Evolutionary conservation across 2,797 vertebrate species (phyloP).

Genomic region (Melanotaenia nigrans): DNA sequence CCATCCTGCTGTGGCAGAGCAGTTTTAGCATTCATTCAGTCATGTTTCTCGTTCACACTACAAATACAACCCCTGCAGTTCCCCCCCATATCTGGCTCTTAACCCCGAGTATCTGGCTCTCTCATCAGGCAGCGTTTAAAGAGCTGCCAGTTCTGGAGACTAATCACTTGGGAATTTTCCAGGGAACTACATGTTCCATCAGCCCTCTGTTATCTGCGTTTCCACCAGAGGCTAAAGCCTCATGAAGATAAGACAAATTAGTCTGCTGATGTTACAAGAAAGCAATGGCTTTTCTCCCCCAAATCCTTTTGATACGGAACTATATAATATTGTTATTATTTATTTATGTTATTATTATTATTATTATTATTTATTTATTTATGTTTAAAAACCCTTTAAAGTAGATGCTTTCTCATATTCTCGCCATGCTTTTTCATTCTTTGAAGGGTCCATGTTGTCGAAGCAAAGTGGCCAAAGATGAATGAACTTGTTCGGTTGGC

Average conservation of each 20-base stretch:
- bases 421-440: neutral
- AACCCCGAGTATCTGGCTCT: slow-evolving; percentile 14
- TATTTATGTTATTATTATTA: no score
- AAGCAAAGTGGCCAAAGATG: neutral
- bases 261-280: neutral
- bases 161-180: slow-evolving; percentile 22
- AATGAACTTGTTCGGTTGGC: neutral
- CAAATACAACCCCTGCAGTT: slow-evolving; percentile 13
- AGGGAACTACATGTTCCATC: slow-evolving; percentile 2
- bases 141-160: slow-evolving; percentile 17
- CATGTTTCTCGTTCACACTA: slow-evolving; percentile 10
- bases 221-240: neutral
- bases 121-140: slow-evolving; percentile 16
- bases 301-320: neutral
- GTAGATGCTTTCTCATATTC: neutral
- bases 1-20: slow-evolving; percentile 10
- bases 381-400: no score
- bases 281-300: neutral
- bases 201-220: neutral
- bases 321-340: neutral
- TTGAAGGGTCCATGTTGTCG: neutral
- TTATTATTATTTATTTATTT: no score
- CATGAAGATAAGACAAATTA: neutral
- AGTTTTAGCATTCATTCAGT: slow-evolving; percentile 25
- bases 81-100: slow-evolving; percentile 16